Base-by-base conservation (phyloP, 2,888 invertebrate species). In the Nomada ferruginata region DNA sequence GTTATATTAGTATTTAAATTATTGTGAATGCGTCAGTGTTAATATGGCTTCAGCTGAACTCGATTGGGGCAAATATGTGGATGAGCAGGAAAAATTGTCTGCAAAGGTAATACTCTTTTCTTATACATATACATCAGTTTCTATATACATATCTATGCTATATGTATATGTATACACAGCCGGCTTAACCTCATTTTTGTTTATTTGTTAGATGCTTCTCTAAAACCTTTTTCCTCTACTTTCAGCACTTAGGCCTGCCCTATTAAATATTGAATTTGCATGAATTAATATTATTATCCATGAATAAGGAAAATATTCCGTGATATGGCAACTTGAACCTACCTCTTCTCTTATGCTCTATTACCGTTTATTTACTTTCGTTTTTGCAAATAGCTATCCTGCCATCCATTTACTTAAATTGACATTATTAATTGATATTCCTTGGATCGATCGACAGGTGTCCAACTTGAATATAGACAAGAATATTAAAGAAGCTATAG, bases 61-160 rank as follows among this genome's bases (percentile, higher is more conserved):
- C 26, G 94, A 95, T 85, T 95, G 95, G 95, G 94, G 94, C 2
- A 94, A 94, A 88, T 94, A 93, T 80, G 94, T 94, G 0, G 94
- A 94, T 20, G 95, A 95, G 83, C 94, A 94, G 77, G 95, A 95
- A 73, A 94, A 93, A 82, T 86, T 94, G 55, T 90, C 93, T 0
- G 87, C 91, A 2, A 92, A 94, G 92, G 94, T 94, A 91, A 91
- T 76, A 52, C 42, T 60, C 2, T 63, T 26, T 0, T 61, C 26
- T 23, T 13, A 57, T 23, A 57, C 26, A 4, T 23, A 57, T 57
- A 4, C 23, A 13, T 47, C 47, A 47, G 0, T 36, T 36, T 36
- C 29, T 36, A 36, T 23, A 42, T 53, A n/a, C n/a, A n/a, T n/a
- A n/a, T n/a, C n/a, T n/a, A n/a, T n/a, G n/a, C n/a, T n/a, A 26